phyloP scores from a whole-genome alignment of 92 coral and sea anemone genomes.

The Muricea muricata region DNA sequence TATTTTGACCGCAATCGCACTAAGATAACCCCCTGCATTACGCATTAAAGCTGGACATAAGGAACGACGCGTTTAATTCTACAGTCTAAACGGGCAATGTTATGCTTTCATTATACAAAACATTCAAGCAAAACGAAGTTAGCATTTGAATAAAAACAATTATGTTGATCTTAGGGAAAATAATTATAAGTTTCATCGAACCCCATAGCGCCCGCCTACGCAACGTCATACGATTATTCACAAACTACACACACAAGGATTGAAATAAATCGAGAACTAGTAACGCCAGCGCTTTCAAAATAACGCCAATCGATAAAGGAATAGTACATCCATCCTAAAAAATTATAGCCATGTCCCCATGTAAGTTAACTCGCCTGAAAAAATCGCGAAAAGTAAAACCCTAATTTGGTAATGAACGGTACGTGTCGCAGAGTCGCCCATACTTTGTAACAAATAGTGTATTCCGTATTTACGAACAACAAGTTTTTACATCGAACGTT shows the following conservation, averaged over 20 bases:
- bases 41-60: neutral
- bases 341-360: conserved; percentile 3
- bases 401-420: neutral
- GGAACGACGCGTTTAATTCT: neutral
- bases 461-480: neutral
- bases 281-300: neutral
- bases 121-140: neutral
- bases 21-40: neutral
- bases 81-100: neutral
- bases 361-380: neutral
- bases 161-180: conserved; percentile 25
- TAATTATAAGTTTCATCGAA: conserved; percentile 27
- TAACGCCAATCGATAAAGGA: neutral
- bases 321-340: neutral
- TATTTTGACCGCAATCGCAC: neutral
- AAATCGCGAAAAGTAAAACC: conserved; percentile 6
- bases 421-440: neutral
- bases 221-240: neutral
- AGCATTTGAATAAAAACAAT: conserved; percentile 17
- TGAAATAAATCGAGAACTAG: neutral
- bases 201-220: conserved; percentile 11
- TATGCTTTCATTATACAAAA: neutral
- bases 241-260: neutral
- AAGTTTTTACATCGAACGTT: neutral
- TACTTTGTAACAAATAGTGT: neutral